A percentile compares a stretch with the other conserved stretches of the same genome.
Evolutionary conservation across 2,888 invertebrate genomes (phyloP).

Genomic region (Eulithis testata): DNA sequence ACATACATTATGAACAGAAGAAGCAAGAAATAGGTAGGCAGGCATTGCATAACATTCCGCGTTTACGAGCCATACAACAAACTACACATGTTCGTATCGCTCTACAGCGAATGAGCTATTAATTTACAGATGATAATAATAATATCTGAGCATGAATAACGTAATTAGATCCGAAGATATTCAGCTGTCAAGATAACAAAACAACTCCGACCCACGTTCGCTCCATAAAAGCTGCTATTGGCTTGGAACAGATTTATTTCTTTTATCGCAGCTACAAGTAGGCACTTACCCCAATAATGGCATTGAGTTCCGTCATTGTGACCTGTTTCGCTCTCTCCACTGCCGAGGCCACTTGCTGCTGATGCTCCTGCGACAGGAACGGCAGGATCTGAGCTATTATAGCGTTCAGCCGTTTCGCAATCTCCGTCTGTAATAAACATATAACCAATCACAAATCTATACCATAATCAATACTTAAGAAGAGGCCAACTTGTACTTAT

Average conservation of each 20-base stretch:
- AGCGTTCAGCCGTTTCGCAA: slow-evolving; percentile 96
- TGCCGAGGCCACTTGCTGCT: slow-evolving; percentile 96
- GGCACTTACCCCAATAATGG: slow-evolving; percentile 95
- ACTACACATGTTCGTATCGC: slow-evolving; percentile 67
- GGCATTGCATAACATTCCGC: slow-evolving; percentile 52
- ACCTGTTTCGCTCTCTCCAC: slow-evolving; percentile 98
- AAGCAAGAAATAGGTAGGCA: slow-evolving; percentile 26
- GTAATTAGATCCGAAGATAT: slow-evolving; percentile 38
- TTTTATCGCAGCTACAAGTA: slow-evolving; percentile 40
- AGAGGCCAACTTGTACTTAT: slow-evolving; percentile 41
- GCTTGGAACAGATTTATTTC: slow-evolving; percentile 43
- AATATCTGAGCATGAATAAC: slow-evolving; percentile 40
- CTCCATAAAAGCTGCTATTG: slow-evolving; percentile 42
- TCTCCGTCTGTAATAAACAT: slow-evolving; percentile 92
- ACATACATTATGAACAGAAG: slow-evolving; percentile 19
- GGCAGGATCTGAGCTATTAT: slow-evolving; percentile 97
- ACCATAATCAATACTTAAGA: slow-evolving; percentile 40
- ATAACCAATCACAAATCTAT: slow-evolving; percentile 37
- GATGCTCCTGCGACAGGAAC: slow-evolving; percentile 95
- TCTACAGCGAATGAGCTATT: slow-evolving; percentile 63
- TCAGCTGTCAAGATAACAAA: slow-evolving; percentile 41
- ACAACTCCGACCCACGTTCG: slow-evolving; percentile 39
- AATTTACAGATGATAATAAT: slow-evolving; percentile 47
- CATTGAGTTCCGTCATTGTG: slow-evolving; percentile 96
- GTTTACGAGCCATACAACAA: slow-evolving; percentile 63